phyloP scores from a whole-genome alignment of 2,888 invertebrate species.

The Hanleya hanleyi region DNA sequence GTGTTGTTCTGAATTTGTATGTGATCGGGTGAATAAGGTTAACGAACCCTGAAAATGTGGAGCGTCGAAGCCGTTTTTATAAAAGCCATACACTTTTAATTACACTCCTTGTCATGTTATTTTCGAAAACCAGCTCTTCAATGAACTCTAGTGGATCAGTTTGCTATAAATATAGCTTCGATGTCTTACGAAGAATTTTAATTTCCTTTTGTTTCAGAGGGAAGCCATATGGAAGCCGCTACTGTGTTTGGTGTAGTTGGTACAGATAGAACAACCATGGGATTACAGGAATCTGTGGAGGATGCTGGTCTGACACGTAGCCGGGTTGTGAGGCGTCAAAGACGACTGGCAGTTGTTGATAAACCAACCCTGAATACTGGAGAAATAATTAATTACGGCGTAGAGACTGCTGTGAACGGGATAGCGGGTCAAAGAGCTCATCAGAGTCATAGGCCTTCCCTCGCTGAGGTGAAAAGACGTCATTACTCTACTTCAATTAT shows the following conservation, averaged over 20 bases:
- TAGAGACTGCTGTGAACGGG: background rate
- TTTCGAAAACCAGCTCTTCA: too few species aligned
- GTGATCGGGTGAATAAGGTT: too few species aligned
- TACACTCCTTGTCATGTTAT: too few species aligned
- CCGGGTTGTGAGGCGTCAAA: background rate
- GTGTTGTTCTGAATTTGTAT: too few species aligned
- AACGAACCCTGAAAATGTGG: too few species aligned
- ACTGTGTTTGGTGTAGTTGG: background rate
- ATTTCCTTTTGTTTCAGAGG: slow-evolving; percentile 4
- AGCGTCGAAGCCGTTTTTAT: too few species aligned
- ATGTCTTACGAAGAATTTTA: background rate
- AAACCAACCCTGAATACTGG: background rate
- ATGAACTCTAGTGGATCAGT: too few species aligned
- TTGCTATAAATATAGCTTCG: too few species aligned
- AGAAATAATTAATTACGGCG: too few species aligned
- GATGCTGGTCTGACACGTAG: background rate
- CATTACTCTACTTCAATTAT: background rate
- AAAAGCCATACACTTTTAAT: too few species aligned
- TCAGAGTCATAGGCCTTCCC: background rate
- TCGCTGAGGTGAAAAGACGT: background rate
- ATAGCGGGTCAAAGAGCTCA: background rate
- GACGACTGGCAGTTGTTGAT: background rate
- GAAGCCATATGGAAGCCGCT: slow-evolving; percentile 1
- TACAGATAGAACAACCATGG: background rate
- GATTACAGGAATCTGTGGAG: background rate